phyloP scores from a whole-genome alignment of 2,888 invertebrate species.

The Saturnia japonica region DNA sequence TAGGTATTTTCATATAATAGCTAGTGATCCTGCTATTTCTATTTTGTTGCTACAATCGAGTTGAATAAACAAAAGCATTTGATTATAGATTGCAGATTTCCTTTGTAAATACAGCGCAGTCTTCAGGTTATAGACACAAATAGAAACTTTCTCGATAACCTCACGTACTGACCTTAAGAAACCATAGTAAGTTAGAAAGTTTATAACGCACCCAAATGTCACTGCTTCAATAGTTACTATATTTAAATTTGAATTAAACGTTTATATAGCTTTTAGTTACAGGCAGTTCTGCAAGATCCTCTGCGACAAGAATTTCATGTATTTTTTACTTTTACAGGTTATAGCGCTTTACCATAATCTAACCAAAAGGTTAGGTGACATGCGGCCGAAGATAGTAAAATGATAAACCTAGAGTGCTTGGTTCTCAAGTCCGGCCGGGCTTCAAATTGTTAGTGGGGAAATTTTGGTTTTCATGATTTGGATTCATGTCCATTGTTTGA shows the following conservation, averaged over 20 bases:
- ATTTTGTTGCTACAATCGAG: not conserved
- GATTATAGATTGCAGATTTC: not conserved
- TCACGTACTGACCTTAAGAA: conserved; percentile 8
- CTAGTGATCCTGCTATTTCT: no score
- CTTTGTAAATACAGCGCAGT: not conserved
- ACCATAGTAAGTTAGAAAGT: conserved; percentile 7
- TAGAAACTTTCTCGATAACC: not conserved
- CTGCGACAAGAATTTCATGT: no score
- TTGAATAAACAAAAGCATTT: not conserved
- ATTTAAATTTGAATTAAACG: not conserved
- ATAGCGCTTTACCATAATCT: no score
- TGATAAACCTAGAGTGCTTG: no score
- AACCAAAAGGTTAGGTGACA: no score
- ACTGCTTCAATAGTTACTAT: not conserved
- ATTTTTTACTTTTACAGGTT: no score
- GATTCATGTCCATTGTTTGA: no score
- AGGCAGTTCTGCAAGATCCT: not conserved
- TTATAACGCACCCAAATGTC: conserved; percentile 3
- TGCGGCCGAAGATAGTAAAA: no score
- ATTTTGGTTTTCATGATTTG: no score
- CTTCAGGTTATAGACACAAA: not conserved
- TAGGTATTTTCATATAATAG: no score
- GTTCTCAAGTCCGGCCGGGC: no score
- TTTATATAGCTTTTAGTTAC: not conserved
- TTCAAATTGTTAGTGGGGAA: no score